Base-by-base conservation (phyloP, 2,888 invertebrate species). In the Metopia argyrocephala region DNA sequence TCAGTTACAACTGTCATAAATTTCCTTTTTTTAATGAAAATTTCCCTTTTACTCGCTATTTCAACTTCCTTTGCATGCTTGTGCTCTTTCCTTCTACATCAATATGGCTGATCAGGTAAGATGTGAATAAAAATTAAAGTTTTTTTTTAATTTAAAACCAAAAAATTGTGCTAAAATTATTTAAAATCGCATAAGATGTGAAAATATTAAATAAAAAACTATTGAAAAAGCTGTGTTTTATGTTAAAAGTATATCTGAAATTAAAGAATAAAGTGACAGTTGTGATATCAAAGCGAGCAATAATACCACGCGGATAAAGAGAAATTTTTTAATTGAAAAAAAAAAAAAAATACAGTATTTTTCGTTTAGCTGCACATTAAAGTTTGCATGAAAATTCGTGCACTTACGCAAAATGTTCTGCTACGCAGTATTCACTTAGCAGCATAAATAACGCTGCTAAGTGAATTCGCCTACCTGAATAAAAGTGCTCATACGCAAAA, bases 91-190 rank as follows among this genome's bases (percentile, higher is more conserved):
- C 87, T 89, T 87, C 87, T 86, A 85, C 87, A 92, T 91, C 93
- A 94, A 94, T 91, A 95, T 95, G 95, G 95, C 95, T 92, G 95
- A 95, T 91, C 95, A 95, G 94, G 95, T 95, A 93, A 89, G 94
- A 92, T 84, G 82, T 80, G 65, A 79, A 82, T 21, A 28, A 57
- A 78, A 57, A n/a, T 21, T 7, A 56, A 9, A 9, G 27, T 48
- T 65, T 70, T 70, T 66, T 64, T 27, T 25, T 9, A 7, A 20
- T 18, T 52, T 31, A 59, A 69, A 70, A 15, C 45, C 7, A 23
- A n/a, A 59, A 74, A 78, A 76, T 23, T 66, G 54, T 59, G 50
- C 15, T 57, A 45, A 27, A 74, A 74, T n/a, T 80, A 69, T 56
- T 28, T 25, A 57, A 74, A 64, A 68, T 21, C 5, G 18, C 5